Percentiles rank a stretch among this genome's conserved stretches.
phyloP scores from a whole-genome alignment of 2,113 vertebrate genomes.

The Nycticryphes semicollaris region DNA sequence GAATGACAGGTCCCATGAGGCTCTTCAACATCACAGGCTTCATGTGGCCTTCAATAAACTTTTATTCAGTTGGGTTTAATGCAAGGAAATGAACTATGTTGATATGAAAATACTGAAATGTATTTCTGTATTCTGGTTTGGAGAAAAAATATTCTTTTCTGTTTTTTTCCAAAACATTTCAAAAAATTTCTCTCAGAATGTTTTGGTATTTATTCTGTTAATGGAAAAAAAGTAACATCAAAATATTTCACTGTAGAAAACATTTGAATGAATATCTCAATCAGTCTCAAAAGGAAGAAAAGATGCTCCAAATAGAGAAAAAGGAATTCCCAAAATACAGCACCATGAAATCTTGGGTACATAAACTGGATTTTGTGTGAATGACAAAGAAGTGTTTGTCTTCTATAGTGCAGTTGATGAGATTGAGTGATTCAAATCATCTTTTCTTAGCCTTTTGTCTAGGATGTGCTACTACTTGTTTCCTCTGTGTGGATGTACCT shows the following conservation, averaged over 20 bases:
- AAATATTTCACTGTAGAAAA: neutral
- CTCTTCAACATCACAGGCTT: neutral
- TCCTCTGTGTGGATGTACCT: neutral
- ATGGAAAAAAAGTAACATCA: neutral
- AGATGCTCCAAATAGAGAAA: neutral
- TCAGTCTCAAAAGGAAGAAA: neutral
- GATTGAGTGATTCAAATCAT: neutral
- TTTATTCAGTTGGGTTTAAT: neutral
- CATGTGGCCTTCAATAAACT: neutral
- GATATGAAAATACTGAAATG: neutral
- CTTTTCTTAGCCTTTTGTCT: neutral
- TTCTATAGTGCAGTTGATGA: neutral
- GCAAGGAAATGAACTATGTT: neutral
- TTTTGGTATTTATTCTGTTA: neutral
- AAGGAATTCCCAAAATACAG: neutral
- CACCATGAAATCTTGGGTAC: neutral
- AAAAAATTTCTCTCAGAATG: neutral
- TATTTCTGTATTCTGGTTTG: neutral
- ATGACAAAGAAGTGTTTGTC: neutral
- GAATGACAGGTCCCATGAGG: neutral
- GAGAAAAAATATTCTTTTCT: neutral
- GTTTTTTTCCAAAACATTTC: neutral
- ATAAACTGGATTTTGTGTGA: neutral
- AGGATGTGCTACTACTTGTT: neutral
- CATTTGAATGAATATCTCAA: neutral